These are phyloP conservation scores for Hylyphantes graminicola DNA, from an alignment of 1,140 invertebrate species.

Conservation along the genomic window DNA sequence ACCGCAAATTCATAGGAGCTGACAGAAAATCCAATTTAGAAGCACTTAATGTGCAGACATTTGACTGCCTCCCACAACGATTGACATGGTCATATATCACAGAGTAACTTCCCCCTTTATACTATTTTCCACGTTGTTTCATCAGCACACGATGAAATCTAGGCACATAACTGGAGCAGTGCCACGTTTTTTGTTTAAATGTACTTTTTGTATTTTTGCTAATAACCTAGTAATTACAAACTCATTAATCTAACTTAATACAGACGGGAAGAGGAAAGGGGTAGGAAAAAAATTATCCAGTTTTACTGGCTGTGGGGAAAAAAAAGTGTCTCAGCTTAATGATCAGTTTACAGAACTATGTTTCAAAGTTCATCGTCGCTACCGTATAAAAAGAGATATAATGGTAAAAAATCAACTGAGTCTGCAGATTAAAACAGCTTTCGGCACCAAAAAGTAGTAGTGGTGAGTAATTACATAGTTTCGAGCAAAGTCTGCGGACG, in stretches of 20 bases:
- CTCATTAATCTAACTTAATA: constrained; percentile 61
- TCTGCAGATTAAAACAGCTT: constrained; percentile 48
- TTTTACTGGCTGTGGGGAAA: neutral
- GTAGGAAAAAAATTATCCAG: constrained; percentile 29
- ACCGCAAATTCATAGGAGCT: constrained; percentile 8
- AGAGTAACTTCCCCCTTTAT: neutral
- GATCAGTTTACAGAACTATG: constrained; percentile 59
- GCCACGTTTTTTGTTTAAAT: constrained; percentile 34
- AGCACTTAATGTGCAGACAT: constrained; percentile 33
- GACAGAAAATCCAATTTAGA: constrained; percentile 23
- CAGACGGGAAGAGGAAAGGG: constrained; percentile 34
- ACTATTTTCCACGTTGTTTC: constrained; percentile 34
- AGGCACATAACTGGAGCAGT: constrained; percentile 28
- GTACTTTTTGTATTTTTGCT: constrained; percentile 43
- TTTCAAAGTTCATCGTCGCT: constrained; percentile 47
- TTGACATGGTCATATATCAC: constrained; percentile 39
- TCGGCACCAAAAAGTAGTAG: constrained; percentile 48
- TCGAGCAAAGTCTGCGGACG: constrained; percentile 7
- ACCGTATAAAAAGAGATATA: constrained; percentile 33
- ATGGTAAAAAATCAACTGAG: constrained; percentile 3
- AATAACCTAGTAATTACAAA: constrained; percentile 60
- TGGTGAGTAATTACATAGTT: constrained; percentile 49
- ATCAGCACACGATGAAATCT: constrained; percentile 46
- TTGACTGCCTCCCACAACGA: constrained; percentile 16
- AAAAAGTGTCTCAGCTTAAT: constrained; percentile 57